Conservation (phyloP, 2,888 invertebrate species). For the Actias luna region DNA sequence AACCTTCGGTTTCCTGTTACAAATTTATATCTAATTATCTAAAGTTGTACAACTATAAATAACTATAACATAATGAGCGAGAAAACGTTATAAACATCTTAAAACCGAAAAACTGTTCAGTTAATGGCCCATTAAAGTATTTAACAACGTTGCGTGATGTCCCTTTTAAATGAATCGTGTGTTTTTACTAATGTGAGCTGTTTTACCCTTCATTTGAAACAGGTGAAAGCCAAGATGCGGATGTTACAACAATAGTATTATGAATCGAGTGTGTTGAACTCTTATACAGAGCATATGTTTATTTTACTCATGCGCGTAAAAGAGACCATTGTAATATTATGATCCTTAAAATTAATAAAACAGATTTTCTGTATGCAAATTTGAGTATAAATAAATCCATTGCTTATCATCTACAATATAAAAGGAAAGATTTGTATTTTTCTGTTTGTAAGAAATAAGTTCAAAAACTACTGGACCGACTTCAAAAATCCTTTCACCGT, state of each 20-base stretch:
- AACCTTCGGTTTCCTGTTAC: slow-evolving; percentile 50
- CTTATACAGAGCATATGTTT: too few relatives aligned
- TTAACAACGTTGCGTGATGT: slow-evolving; percentile 24
- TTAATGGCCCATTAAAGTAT: slow-evolving; percentile 48
- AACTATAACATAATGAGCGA: slow-evolving; percentile 53
- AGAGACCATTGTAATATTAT: too few relatives aligned
- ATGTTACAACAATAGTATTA: background rate
- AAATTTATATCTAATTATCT: slow-evolving; percentile 58
- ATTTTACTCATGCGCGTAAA: too few relatives aligned
- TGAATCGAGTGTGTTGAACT: background rate
- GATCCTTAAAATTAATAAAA: too few relatives aligned
- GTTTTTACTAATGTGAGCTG: slow-evolving; percentile 11
- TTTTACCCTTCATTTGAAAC: background rate
- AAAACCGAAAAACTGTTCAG: slow-evolving; percentile 37
- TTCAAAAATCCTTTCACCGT: too few relatives aligned
- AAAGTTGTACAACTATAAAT: slow-evolving; percentile 49
- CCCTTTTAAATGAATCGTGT: slow-evolving; percentile 15
- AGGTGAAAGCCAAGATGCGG: background rate
- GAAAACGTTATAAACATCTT: slow-evolving; percentile 50
- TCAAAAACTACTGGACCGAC: too few relatives aligned
- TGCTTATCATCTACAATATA: too few relatives aligned
- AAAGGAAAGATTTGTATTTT: too few relatives aligned
- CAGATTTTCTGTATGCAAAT: too few relatives aligned
- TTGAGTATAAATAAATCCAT: too few relatives aligned
- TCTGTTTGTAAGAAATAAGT: too few relatives aligned